Conservation (phyloP, 64 coral and sea anemone species). For the Montipora cactus region DNA sequence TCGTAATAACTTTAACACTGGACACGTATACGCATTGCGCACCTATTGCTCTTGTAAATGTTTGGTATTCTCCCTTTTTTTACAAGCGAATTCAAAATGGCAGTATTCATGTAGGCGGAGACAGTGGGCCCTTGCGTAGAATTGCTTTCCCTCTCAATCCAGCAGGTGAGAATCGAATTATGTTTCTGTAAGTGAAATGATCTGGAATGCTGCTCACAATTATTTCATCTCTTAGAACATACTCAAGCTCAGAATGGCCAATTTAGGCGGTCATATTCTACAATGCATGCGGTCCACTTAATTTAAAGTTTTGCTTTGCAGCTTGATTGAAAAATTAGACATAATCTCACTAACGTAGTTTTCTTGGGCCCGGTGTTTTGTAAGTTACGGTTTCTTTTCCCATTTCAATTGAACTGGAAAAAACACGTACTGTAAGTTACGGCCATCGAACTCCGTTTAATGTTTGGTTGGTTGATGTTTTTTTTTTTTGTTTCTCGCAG, state of each 20-base stretch:
- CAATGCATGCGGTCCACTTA: too few species aligned
- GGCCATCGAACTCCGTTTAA: too few species aligned
- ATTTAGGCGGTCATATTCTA: too few species aligned
- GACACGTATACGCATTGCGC: too few species aligned
- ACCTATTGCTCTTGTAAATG: too few species aligned
- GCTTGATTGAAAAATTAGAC: background rate
- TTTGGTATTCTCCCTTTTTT: background rate
- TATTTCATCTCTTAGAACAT: too few species aligned
- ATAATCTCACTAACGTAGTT: background rate
- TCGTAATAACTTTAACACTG: too few species aligned
- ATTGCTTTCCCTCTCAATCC: conserved; percentile 11
- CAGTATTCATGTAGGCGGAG: conserved; percentile 10
- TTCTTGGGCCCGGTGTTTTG: background rate
- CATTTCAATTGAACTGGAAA: too few species aligned
- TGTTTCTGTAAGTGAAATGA: background rate
- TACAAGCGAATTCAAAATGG: conserved; percentile 20
- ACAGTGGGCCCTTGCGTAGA: background rate
- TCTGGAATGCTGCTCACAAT: background rate
- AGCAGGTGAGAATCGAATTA: background rate
- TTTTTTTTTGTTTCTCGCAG: conserved; percentile 26
- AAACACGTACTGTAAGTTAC: too few species aligned
- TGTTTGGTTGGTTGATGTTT: background rate
- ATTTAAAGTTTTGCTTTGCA: too few species aligned
- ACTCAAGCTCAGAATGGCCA: too few species aligned
- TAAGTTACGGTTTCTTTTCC: background rate